These are phyloP conservation scores for Thyatira batis DNA, from an alignment of 2,888 invertebrate genomes.

Conservation along the genomic window DNA sequence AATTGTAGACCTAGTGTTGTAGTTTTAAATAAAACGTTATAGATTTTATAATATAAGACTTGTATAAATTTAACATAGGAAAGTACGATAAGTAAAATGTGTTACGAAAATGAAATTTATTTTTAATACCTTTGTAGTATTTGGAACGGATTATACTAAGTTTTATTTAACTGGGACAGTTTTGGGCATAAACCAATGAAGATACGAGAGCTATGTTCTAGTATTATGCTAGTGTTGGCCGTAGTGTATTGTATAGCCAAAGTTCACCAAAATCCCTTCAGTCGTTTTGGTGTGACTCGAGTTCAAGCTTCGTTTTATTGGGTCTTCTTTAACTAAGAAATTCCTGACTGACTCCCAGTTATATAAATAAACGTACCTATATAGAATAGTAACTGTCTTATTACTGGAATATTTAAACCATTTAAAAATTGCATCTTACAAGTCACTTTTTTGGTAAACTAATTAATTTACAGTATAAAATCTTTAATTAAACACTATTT, in stretches of 20 bases:
- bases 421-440: slow-evolving; percentile 34
- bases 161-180: not conserved
- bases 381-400: not conserved
- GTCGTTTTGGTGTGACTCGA: too few relatives aligned
- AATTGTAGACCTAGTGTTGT: slow-evolving; percentile 60
- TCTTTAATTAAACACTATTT: slow-evolving; percentile 63
- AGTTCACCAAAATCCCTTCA: too few relatives aligned
- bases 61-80: slow-evolving; percentile 70
- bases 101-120: slow-evolving; percentile 64
- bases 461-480: slow-evolving; percentile 64
- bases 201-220: not conserved
- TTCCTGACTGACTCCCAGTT: not conserved
- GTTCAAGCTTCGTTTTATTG: not conserved
- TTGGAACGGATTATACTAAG: slow-evolving; percentile 40
- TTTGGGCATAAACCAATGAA: too few relatives aligned
- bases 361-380: not conserved
- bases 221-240: too few relatives aligned
- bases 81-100: slow-evolving; percentile 55
- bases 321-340: not conserved
- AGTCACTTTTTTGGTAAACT: slow-evolving; percentile 54
- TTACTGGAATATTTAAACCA: slow-evolving; percentile 20
- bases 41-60: slow-evolving; percentile 73
- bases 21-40: slow-evolving; percentile 66
- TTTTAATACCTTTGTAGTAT: slow-evolving; percentile 78
- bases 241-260: too few relatives aligned